A percentile compares a stretch with the other conserved stretches of the same genome.
Evolutionary conservation across 1,140 invertebrate genomes (phyloP).

Genomic region (Drosophila lacteicornis): DNA sequence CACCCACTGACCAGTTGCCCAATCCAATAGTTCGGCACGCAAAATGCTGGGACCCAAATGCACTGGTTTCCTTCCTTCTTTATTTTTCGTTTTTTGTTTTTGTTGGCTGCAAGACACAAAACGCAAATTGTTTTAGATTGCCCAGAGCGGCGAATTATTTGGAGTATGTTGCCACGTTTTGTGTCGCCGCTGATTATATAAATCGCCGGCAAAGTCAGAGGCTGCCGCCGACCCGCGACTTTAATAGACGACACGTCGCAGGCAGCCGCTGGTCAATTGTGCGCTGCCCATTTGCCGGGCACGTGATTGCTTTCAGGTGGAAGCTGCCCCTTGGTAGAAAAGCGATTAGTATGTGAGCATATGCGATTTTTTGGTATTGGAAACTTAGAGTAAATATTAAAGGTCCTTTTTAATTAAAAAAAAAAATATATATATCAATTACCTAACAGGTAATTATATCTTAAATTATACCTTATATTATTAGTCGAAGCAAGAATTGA

Average conservation of each 20-base stretch:
- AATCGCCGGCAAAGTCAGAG: constrained; percentile 40
- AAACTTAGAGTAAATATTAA: background rate
- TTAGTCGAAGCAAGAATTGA: no score
- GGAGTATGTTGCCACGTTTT: constrained; percentile 78
- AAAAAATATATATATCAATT: no score
- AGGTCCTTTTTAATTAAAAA: background rate
- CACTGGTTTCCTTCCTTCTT: constrained; percentile 11
- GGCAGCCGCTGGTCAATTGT: constrained; percentile 69
- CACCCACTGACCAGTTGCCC: constrained; percentile 39
- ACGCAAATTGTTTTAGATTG: constrained; percentile 78
- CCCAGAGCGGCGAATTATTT: constrained; percentile 61
- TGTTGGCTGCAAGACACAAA: constrained; percentile 46
- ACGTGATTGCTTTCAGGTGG: constrained; percentile 73
- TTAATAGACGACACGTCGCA: constrained; percentile 59
- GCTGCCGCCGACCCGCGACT: constrained; percentile 1
- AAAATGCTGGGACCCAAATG: constrained; percentile 11
- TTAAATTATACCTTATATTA: no score
- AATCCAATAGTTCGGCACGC: constrained; percentile 40
- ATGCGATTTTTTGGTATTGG: constrained; percentile 1
- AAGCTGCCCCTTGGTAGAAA: constrained; percentile 12
- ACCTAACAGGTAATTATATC: no score
- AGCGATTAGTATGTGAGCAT: constrained; percentile 15
- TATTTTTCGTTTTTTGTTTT: constrained; percentile 13
- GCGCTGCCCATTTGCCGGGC: constrained; percentile 46
- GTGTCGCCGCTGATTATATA: constrained; percentile 81